Evolutionary conservation across 2,113 vertebrate species (phyloP), one percentile per base, ranked within the genome.

Genomic region (Pagrus major): DNA sequence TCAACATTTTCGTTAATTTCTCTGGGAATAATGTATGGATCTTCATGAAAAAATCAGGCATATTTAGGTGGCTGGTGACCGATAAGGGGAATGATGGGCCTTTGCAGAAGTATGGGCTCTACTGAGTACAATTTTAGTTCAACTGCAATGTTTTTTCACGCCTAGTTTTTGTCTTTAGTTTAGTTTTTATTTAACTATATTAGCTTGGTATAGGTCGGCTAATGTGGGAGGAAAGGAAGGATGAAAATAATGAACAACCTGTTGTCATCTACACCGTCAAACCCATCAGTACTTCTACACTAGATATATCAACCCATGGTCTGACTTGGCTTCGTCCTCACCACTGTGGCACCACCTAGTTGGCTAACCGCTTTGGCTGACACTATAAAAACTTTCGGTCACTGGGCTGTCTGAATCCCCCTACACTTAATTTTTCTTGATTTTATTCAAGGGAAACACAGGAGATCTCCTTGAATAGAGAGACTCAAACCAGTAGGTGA

Each of bases 231-330:
- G 76, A 75, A 59, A 9, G 15, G 11, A 11, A n/a, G n/a, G 18
- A 20, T 59, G 55, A 33, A 25, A 81, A 42, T 77, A 14, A 59
- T 71, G 41, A 75, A 77, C 78, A 59, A 9, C 10, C 49, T 69
- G 49, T 33, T 41, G 33, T 20, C 35, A 37, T 37, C n/a, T 39
- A 4, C 6, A 12, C 33, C 55, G 27, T 67, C n/a, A 55, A 56
- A 11, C 20, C 21, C 5, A 25, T 35, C 3, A 52, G 27, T 21
- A n/a, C 20, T 25, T 29, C 52, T 33, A 20, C 54, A 12, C 42
- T 51, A 23, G 64, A 63, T 59, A 37, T 37, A 52, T 47, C 10
- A 27, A 20, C 15, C 37, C 27, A 8, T 44, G 14, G 5, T 4
- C 20, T 25, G 5, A 7, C 5, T 5, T 46, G 6, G 18, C 16